Conservation (phyloP, 1,140 invertebrate species). For the Papilio polyxenes region DNA sequence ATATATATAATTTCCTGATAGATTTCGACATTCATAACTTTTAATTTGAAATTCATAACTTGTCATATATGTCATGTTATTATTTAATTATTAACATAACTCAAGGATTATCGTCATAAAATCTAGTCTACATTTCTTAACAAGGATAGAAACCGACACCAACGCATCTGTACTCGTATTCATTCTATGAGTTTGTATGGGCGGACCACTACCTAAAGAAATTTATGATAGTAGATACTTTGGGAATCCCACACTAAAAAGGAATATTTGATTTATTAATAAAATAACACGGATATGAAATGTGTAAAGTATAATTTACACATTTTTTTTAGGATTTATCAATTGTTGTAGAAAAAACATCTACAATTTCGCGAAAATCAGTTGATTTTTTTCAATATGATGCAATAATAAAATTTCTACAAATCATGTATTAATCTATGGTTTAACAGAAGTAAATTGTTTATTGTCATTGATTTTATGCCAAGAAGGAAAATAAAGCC, state of each 20-base stretch:
- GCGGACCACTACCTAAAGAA: constrained; percentile 14
- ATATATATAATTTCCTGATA: not conserved
- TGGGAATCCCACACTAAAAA: constrained; percentile 11
- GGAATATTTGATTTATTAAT: constrained; percentile 1
- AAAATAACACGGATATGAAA: not conserved
- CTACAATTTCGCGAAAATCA: too few species aligned
- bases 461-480: too few species aligned
- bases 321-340: too few species aligned
- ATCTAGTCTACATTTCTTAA: not conserved
- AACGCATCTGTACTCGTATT: not conserved
- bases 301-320: too few species aligned
- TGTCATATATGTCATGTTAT: not conserved
- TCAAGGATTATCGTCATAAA: constrained; percentile 16
- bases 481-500: too few species aligned
- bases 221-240: not conserved
- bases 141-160: not conserved
- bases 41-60: not conserved
- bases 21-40: not conserved
- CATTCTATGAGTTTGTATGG: not conserved
- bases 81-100: constrained; percentile 8
- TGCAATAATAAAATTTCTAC: too few species aligned
- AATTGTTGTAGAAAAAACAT: too few species aligned
- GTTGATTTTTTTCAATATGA: too few species aligned
- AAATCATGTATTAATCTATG: too few species aligned
- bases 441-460: too few species aligned